Percentiles rank a stretch among this genome's conserved stretches.
phyloP scores from a whole-genome alignment of 2,888 invertebrate genomes.

The Andrena praecox region DNA sequence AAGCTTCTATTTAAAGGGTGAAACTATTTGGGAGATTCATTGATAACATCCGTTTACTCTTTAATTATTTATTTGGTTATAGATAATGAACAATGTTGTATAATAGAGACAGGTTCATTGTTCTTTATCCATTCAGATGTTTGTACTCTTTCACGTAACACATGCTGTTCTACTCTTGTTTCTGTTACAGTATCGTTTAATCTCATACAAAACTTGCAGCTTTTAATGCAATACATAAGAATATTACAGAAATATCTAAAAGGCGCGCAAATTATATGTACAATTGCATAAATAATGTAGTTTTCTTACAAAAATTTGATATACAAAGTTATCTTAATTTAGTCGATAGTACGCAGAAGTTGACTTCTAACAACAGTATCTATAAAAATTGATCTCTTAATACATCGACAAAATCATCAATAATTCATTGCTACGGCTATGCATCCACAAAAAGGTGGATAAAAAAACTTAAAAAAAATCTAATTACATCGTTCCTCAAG shows the following conservation, averaged over 20 bases:
- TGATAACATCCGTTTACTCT: slow-evolving; percentile 9
- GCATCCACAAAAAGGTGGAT: slow-evolving; percentile 9
- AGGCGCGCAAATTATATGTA: slow-evolving; percentile 43
- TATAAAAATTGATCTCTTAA: slow-evolving; percentile 17
- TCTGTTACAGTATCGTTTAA: slow-evolving; percentile 23
- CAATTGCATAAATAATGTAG: slow-evolving; percentile 43
- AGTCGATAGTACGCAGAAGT: background rate
- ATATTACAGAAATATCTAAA: slow-evolving; percentile 22
- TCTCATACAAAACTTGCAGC: slow-evolving; percentile 27
- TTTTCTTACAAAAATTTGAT: slow-evolving; percentile 10
- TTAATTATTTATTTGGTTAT: slow-evolving; percentile 11
- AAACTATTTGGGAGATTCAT: background rate
- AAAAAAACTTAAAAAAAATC: slow-evolving; percentile 2
- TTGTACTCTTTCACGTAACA: slow-evolving; percentile 47
- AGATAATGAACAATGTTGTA: slow-evolving; percentile 24
- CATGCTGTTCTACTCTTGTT: slow-evolving; percentile 11
- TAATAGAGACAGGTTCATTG: slow-evolving; percentile 11
- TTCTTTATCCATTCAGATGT: slow-evolving; percentile 20
- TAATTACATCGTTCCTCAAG: slow-evolving; percentile 4
- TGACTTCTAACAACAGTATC: background rate
- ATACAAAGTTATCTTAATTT: slow-evolving; percentile 14
- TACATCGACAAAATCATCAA: slow-evolving; percentile 6
- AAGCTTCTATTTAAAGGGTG: background rate
- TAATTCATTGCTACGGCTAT: slow-evolving; percentile 14
- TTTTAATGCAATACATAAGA: slow-evolving; percentile 36